These are phyloP conservation scores for Menura novaehollandiae DNA, from an alignment of 2,113 vertebrate genomes.

Conservation along the genomic window DNA sequence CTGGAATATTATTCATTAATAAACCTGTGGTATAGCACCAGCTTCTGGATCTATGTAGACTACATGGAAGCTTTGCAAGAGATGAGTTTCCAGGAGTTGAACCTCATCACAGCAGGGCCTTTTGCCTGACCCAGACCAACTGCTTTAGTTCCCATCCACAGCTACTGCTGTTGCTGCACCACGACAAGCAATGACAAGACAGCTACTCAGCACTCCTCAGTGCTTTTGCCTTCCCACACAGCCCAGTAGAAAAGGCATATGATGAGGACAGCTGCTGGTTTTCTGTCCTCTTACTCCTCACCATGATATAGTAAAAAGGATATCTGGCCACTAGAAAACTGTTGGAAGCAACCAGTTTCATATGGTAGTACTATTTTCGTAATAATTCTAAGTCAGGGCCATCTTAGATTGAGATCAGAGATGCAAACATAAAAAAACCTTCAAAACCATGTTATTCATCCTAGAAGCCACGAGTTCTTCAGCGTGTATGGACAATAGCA, in stretches of 20 bases:
- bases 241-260: not conserved
- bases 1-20: not conserved
- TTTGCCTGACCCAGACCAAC: not conserved
- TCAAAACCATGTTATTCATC: not conserved
- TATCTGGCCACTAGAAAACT: not conserved
- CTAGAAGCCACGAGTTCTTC: not conserved
- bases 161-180: not conserved
- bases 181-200: not conserved
- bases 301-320: not conserved
- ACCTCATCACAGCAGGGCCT: not conserved
- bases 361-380: not conserved
- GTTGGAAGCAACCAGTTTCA: not conserved
- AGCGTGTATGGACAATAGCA: not conserved
- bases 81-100: not conserved
- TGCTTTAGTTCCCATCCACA: not conserved
- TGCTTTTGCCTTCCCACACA: not conserved
- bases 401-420: not conserved
- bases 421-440: not conserved
- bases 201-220: not conserved
- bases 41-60: not conserved
- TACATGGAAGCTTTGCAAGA: not conserved
- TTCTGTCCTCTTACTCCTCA: not conserved
- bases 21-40: not conserved
- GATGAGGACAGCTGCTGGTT: not conserved
- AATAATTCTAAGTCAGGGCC: not conserved